Evolutionary conservation across 2,113 vertebrate species (phyloP).

Genomic region (Tetrao urogallus): DNA sequence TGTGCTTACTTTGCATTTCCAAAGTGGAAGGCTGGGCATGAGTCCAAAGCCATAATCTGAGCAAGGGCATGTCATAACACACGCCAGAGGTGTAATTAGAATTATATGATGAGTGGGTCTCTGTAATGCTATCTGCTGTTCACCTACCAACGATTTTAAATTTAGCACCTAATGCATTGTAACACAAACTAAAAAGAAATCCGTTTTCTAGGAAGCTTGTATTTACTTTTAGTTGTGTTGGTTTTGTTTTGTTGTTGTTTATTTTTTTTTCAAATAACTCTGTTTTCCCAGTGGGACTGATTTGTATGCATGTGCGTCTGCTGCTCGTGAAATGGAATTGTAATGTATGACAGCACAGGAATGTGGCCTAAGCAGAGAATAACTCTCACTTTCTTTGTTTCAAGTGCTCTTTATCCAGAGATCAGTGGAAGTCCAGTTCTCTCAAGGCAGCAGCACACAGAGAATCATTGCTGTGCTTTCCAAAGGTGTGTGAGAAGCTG

Average conservation of each 20-base stretch:
- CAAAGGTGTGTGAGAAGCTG: neutral
- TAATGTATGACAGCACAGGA: neutral
- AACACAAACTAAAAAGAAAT: neutral
- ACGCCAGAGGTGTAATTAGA: conserved; percentile 47
- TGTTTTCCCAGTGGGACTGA: neutral
- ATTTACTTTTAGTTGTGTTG: neutral
- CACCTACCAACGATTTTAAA: conserved; percentile 31
- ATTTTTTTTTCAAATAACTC: neutral
- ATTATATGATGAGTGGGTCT: conserved; percentile 48
- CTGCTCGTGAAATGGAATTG: neutral
- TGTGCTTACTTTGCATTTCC: neutral
- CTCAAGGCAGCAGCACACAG: neutral
- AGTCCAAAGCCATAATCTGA: conserved; percentile 21
- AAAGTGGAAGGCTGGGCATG: neutral
- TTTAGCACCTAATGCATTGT: conserved; percentile 19
- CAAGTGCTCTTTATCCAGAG: neutral
- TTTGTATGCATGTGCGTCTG: neutral
- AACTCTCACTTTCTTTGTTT: conserved; percentile 6
- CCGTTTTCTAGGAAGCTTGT: neutral
- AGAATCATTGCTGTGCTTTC: neutral
- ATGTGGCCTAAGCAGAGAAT: conserved; percentile 17
- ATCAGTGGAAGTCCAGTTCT: neutral
- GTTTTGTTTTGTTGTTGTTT: neutral
- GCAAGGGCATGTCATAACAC: conserved; percentile 6
- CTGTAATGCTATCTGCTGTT: conserved; percentile 30